Conservation (phyloP, 2,113 vertebrate genomes). For the Epinephelus cyanopodus region DNA sequence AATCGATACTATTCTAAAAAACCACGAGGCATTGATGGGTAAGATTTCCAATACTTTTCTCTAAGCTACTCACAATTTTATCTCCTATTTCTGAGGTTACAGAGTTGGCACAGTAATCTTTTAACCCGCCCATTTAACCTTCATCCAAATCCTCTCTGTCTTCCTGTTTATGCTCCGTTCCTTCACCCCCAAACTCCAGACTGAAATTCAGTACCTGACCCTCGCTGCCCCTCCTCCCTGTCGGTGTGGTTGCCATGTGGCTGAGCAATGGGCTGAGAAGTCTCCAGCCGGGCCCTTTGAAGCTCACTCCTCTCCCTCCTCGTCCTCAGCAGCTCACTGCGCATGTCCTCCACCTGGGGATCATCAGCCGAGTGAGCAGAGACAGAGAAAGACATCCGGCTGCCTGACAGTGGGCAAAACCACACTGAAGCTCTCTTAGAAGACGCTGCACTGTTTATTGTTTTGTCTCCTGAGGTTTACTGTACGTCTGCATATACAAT, state of each 20-base stretch:
- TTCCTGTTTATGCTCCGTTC: background rate
- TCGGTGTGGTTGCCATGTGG: constrained; percentile 73
- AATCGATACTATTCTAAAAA: constrained; percentile 24
- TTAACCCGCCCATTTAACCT: constrained; percentile 3
- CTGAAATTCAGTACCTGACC: constrained; percentile 44
- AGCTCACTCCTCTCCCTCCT: constrained; percentile 86
- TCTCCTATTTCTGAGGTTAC: constrained; percentile 8
- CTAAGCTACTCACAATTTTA: background rate
- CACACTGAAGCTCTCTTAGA: background rate
- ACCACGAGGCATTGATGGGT: background rate
- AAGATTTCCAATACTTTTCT: constrained; percentile 23
- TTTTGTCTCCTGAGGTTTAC: constrained; percentile 21
- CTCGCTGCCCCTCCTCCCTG: constrained; percentile 81
- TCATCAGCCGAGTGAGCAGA: constrained; percentile 16
- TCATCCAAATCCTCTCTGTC: background rate
- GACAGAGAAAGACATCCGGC: constrained; percentile 17
- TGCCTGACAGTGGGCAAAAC: constrained; percentile 13
- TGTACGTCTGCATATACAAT: constrained; percentile 20
- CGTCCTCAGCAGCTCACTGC: constrained; percentile 86
- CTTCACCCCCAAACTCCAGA: background rate
- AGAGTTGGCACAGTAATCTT: background rate
- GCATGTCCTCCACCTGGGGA: constrained; percentile 90
- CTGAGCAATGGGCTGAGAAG: constrained; percentile 75
- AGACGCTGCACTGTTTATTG: background rate
- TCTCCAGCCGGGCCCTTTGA: constrained; percentile 82